Base-by-base conservation (phyloP, 1,140 invertebrate species). In the Eupeodes corollae region DNA sequence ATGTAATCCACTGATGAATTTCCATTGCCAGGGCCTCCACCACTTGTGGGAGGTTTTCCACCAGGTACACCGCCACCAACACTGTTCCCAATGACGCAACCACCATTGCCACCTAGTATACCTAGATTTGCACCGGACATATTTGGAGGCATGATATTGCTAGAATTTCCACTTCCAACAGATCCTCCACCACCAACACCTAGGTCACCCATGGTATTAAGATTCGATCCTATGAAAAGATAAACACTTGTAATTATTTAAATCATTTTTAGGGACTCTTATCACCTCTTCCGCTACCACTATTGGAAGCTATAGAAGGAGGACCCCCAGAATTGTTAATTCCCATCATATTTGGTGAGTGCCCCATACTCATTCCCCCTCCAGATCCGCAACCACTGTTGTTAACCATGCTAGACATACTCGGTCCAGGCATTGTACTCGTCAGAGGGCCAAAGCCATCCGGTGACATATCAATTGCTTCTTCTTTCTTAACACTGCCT, bases 1-100 rank as follows among this genome's bases (percentile, higher is more conserved):
- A 88, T 88, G 80, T 63, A 67, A 42, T 66, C 63, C 37, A 65
- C 43, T 14, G 61, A 60, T 19, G 52, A 56, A 5, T 48, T 49
- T 12, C 50, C 14, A 18, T 30, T 26, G 14, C 37, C 33, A 10
- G 48, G 51, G 5, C 48, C 70, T 69, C 70, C 74, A 53, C 76
- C 75, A 51, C 81, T 77, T 31, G 72, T 57, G 35, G 70, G 63
- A 38, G 55, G 45, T 26, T 49, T 57, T n/a, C 30, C 16, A n/a
- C 40, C n/a, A 42, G 42, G 32, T 43, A 49, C 21, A 48, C 34
- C 2, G 18, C 31, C 34, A 38, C 40, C 40, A 16, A 30, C 44
- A 26, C 47, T 45, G 10, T 47, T 37, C 44, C 59, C 56, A 32
- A 32, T 53, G 18, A 48, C 50, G n/a, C 50, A 14, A 44, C 21